Conservation (phyloP, 2,113 vertebrate species). For the Myotis lucifugus region DNA sequence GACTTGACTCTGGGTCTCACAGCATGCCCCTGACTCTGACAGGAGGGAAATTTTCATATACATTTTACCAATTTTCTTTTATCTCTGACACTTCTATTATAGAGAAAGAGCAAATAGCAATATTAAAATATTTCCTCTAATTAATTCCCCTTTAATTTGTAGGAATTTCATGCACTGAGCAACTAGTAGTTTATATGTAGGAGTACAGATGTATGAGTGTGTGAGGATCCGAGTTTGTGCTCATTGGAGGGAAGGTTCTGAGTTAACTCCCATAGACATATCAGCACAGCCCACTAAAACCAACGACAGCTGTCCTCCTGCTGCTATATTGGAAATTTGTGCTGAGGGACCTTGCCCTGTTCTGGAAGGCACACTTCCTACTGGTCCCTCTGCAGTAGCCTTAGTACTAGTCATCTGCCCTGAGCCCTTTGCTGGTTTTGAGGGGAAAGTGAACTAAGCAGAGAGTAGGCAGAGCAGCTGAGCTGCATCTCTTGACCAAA, state of each 20-base stretch:
- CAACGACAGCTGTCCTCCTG: neutral
- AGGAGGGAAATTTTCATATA: too few relatives aligned
- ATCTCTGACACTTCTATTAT: too few relatives aligned
- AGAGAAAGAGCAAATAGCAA: too few relatives aligned
- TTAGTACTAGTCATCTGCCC: neutral
- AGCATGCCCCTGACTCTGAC: too few relatives aligned
- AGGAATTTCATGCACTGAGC: too few relatives aligned
- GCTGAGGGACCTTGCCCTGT: neutral
- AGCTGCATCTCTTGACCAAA: rapidly evolving
- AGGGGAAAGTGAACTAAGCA: neutral
- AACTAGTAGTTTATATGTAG: neutral
- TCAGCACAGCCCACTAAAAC: neutral
- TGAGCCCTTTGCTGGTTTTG: neutral
- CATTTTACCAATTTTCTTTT: too few relatives aligned
- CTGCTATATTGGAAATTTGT: neutral
- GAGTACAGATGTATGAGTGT: neutral
- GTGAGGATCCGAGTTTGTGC: neutral
- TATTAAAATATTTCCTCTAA: too few relatives aligned
- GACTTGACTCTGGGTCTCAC: too few relatives aligned
- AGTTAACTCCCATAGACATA: neutral
- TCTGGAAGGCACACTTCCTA: neutral
- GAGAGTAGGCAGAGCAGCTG: neutral
- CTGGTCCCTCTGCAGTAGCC: neutral
- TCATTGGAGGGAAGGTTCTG: neutral
- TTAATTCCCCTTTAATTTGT: too few relatives aligned